phyloP scores from a whole-genome alignment of 2,888 invertebrate species.

The Tortricodes alternella region DNA sequence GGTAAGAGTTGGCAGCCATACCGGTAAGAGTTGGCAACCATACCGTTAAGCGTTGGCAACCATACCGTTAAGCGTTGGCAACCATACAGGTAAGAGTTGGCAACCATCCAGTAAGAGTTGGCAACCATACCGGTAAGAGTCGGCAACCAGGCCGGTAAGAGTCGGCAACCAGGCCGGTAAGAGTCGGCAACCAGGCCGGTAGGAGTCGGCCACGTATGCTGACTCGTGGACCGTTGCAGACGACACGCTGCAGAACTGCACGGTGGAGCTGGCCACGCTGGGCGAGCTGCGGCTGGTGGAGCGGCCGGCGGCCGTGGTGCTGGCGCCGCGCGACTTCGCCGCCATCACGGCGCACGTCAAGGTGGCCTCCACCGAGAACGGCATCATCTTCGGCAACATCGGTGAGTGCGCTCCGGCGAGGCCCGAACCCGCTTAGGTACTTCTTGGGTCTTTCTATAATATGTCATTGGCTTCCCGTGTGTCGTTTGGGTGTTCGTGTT shows the following conservation, averaged over 20 bases:
- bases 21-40: slow-evolving; percentile 82
- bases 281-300: slow-evolving; percentile 99
- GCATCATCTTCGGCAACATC: slow-evolving; percentile 99
- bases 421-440: no score
- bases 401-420: no score
- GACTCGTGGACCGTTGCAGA: slow-evolving; percentile 64
- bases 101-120: no score
- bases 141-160: background rate
- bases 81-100: no score
- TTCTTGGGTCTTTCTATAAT: no score
- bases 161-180: background rate
- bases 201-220: no score
- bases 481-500: no score
- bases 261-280: slow-evolving; percentile 97
- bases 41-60: no score
- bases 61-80: no score
- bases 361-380: slow-evolving; percentile 99
- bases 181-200: no score
- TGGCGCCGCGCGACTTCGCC: slow-evolving; percentile 98
- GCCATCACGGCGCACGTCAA: slow-evolving; percentile 99
- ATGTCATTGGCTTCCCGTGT: no score
- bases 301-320: slow-evolving; percentile 96
- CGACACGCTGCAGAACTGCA: slow-evolving; percentile 99
- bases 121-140: slow-evolving; percentile 96
- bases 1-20: slow-evolving; percentile 99